Percentiles rank a stretch among this genome's conserved stretches.
These are phyloP conservation scores for Porites australiensis DNA, from an alignment of 64 coral and sea anemone species.

Conservation along the genomic window DNA sequence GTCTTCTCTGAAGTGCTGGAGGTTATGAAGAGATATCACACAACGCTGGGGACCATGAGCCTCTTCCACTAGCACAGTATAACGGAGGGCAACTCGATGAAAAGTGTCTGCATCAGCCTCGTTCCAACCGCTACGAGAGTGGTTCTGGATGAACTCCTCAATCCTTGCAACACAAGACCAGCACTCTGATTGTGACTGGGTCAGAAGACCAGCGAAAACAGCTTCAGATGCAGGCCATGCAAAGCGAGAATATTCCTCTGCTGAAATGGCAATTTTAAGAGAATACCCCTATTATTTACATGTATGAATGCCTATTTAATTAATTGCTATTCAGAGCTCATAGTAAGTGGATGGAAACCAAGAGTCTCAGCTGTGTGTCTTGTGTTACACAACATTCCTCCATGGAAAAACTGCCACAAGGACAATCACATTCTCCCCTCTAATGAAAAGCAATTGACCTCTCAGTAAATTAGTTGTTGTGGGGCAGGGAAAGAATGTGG, in stretches of 20 bases:
- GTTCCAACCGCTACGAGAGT: constrained; percentile 71
- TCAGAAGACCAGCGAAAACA: constrained; percentile 50
- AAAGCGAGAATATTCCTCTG: constrained; percentile 63
- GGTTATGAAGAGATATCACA: constrained; percentile 53
- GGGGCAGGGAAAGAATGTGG: too few species aligned
- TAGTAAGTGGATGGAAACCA: too few species aligned
- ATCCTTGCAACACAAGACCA: constrained; percentile 51
- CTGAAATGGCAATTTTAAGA: not conserved
- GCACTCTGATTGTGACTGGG: constrained; percentile 4
- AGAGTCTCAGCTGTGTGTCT: too few species aligned
- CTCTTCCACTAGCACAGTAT: constrained; percentile 70
- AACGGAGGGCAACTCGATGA: constrained; percentile 64
- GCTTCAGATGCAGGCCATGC: constrained; percentile 56
- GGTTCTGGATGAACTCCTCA: constrained; percentile 65
- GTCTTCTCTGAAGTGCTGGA: constrained; percentile 60
- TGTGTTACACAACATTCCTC: too few species aligned
- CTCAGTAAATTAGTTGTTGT: too few species aligned
- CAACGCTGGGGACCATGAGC: constrained; percentile 6
- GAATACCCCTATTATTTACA: too few species aligned
- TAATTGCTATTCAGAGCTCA: too few species aligned
- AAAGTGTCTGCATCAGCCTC: constrained; percentile 64
- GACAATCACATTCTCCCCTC: too few species aligned
- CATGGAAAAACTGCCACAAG: too few species aligned
- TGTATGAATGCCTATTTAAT: too few species aligned
- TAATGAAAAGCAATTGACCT: too few species aligned